phyloP scores from a whole-genome alignment of 2,797 vertebrate species.

The Anniella stebbinsi region DNA sequence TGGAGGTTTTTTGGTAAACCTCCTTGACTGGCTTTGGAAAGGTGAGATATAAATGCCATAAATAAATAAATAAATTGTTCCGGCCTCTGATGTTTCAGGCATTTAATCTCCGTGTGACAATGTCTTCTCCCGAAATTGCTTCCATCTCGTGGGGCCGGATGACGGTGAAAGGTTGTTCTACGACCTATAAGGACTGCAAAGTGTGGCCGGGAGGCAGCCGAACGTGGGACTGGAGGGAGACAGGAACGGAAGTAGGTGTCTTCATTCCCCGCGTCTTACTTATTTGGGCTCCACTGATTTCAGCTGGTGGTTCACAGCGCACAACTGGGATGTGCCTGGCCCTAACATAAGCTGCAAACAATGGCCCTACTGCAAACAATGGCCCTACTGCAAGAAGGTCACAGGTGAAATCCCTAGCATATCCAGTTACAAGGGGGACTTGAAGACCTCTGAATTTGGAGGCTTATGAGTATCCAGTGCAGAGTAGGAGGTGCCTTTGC shows the following conservation, averaged over 20 bases:
- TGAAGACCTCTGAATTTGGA: too few species aligned
- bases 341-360: too few species aligned
- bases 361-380: too few species aligned
- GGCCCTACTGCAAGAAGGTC: too few species aligned
- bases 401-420: too few species aligned
- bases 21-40: background rate
- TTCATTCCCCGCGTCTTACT: background rate
- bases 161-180: slow-evolving; percentile 88
- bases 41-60: too few species aligned
- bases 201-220: slow-evolving; percentile 96
- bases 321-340: background rate
- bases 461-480: too few species aligned
- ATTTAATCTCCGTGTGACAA: slow-evolving; percentile 60
- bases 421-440: too few species aligned
- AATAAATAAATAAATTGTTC: background rate
- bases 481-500: too few species aligned
- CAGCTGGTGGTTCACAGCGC: background rate
- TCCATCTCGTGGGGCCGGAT: slow-evolving; percentile 95
- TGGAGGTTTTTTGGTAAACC: too few species aligned
- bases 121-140: slow-evolving; percentile 93
- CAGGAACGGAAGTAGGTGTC: slow-evolving; percentile 90
- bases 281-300: background rate
- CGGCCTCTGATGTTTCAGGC: slow-evolving; percentile 71
- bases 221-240: slow-evolving; percentile 96
- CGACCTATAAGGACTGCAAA: slow-evolving; percentile 94